phyloP scores from a whole-genome alignment of 2,113 vertebrate genomes.

The Bufo gargarizans region DNA sequence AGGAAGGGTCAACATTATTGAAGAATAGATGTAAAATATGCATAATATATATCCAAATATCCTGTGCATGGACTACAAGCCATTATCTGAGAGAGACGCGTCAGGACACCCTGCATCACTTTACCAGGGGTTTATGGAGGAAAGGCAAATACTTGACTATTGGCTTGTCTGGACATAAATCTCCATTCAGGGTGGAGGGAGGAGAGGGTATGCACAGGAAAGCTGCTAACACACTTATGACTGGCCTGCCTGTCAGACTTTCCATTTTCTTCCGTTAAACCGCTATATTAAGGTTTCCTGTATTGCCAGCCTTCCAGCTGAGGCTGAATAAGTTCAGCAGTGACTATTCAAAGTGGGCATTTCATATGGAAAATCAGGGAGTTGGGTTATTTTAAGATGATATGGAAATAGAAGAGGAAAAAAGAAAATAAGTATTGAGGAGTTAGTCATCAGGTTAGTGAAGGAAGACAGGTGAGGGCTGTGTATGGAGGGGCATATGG shows the following conservation, averaged over 20 bases:
- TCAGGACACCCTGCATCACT: background rate
- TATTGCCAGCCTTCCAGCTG: conserved; percentile 19
- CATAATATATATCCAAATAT: background rate
- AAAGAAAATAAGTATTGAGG: conserved; percentile 43
- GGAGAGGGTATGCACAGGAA: conserved; percentile 17
- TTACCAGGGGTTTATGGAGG: background rate
- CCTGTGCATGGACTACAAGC: background rate
- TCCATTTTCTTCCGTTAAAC: conserved; percentile 42
- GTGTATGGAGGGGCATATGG: background rate
- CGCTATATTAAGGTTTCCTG: conserved; percentile 52
- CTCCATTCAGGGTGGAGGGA: conserved; percentile 19
- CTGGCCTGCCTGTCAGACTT: conserved; percentile 48
- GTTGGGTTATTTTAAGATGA: conserved; percentile 39
- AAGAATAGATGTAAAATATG: background rate
- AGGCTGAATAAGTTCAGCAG: conserved; percentile 20
- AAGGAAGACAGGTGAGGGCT: background rate
- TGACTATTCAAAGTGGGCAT: conserved; percentile 31
- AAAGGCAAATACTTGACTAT: conserved; percentile 18
- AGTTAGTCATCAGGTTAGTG: background rate
- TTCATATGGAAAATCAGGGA: conserved; percentile 44
- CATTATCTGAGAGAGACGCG: background rate
- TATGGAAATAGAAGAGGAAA: conserved; percentile 20
- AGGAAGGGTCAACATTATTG: no score
- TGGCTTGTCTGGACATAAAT: background rate
- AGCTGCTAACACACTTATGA: conserved; percentile 47